Percentiles rank a stretch among this genome's conserved stretches.
Conservation (phyloP, 2,113 vertebrate species). For the Lipophrys pholis region DNA sequence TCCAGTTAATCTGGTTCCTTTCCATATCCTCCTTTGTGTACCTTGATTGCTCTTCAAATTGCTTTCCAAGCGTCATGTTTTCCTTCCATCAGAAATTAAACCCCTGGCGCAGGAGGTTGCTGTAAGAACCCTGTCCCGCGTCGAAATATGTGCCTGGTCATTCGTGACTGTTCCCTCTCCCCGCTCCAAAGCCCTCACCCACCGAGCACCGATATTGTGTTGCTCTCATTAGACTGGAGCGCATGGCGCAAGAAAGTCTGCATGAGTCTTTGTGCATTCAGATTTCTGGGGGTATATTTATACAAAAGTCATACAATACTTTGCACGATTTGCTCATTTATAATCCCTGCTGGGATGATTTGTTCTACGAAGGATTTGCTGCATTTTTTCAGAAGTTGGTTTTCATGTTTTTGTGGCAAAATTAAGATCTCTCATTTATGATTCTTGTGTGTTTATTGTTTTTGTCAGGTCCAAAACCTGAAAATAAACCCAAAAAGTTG, state of each 20-base stretch:
- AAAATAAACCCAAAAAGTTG: no score
- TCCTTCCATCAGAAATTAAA: slow-evolving; percentile 71
- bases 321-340: no score
- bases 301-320: background rate
- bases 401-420: no score
- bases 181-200: slow-evolving; percentile 49
- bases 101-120: slow-evolving; percentile 61
- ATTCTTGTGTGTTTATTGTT: no score
- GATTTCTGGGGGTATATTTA: background rate
- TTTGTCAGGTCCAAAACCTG: no score
- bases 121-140: slow-evolving; percentile 52
- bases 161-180: slow-evolving; percentile 67
- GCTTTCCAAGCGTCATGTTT: slow-evolving; percentile 76
- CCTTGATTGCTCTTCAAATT: slow-evolving; percentile 83
- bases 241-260: background rate
- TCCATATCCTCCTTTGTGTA: slow-evolving; percentile 77
- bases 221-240: slow-evolving; percentile 53
- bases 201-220: slow-evolving; percentile 27
- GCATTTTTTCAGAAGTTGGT: no score
- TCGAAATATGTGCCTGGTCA: slow-evolving; percentile 73
- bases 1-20: slow-evolving; percentile 73
- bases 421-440: no score
- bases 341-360: no score
- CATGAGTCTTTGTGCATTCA: slow-evolving; percentile 2
- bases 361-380: no score